phyloP scores from a whole-genome alignment of 2,888 invertebrate genomes.

The Sinopyrophorus schimmeli region DNA sequence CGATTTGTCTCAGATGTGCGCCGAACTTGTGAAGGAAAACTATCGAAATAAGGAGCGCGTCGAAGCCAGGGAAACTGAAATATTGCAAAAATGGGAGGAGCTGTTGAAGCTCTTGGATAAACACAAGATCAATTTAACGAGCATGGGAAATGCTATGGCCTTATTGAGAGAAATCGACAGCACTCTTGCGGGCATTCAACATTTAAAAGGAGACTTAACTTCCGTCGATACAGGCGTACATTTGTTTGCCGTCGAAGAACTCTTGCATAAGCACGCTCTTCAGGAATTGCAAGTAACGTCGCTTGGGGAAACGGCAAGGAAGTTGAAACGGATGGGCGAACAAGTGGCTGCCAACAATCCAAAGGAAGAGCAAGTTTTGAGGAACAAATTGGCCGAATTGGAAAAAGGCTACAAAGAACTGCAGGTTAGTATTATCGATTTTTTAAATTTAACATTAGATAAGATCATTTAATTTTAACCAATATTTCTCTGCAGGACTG shows the following conservation, averaged over 20 bases:
- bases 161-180: constrained; percentile 91
- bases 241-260: constrained; percentile 90
- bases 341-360: constrained; percentile 57
- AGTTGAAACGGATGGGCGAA: constrained; percentile 70
- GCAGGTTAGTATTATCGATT: constrained; percentile 56
- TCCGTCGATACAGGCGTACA: constrained; percentile 93
- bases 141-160: constrained; percentile 84
- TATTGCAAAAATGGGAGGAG: constrained; percentile 84
- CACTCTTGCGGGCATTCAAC: constrained; percentile 78
- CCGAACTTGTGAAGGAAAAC: constrained; percentile 86
- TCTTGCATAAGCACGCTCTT: constrained; percentile 90
- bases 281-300: constrained; percentile 90
- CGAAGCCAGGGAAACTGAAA: constrained; percentile 62
- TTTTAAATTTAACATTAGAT: constrained; percentile 5
- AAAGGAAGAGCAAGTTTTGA: constrained; percentile 63
- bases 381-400: constrained; percentile 74
- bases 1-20: constrained; percentile 90
- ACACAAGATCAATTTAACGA: constrained; percentile 74
- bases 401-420: constrained; percentile 71
- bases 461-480: constrained; percentile 5
- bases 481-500: constrained; percentile 59
- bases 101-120: constrained; percentile 83
- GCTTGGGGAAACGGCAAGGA: constrained; percentile 80
- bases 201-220: constrained; percentile 74
- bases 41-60: constrained; percentile 90